A percentile compares a stretch with the other conserved stretches of the same genome.
These are phyloP conservation scores for Ariolimax columbianus DNA, from an alignment of 2,888 invertebrate genomes.

Conservation along the genomic window DNA sequence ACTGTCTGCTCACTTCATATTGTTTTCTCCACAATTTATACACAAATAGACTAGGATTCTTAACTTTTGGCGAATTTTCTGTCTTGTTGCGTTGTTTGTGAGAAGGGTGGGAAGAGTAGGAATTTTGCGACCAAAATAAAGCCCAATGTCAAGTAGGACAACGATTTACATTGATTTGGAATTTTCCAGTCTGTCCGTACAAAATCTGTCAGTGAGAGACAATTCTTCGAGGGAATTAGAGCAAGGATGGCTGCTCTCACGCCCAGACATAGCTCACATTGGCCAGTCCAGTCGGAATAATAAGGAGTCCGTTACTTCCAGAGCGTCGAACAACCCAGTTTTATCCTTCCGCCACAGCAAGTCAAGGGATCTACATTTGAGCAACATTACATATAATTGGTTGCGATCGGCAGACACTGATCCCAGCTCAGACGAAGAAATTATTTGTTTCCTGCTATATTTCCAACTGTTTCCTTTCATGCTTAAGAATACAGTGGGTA, in stretches of 20 bases:
- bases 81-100: neutral
- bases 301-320: constrained; percentile 10
- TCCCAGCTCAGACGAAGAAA: neutral
- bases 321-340: neutral
- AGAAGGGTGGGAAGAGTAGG: neutral
- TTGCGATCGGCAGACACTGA: constrained; percentile 18
- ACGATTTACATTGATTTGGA: neutral
- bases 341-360: constrained; percentile 20
- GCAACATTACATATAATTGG: constrained; percentile 32
- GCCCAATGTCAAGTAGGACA: neutral
- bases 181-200: neutral
- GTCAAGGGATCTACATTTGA: constrained; percentile 21
- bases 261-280: neutral
- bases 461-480: neutral
- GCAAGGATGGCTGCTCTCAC: constrained; percentile 22
- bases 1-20: too few species aligned
- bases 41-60: too few species aligned
- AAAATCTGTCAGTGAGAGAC: neutral
- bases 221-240: constrained; percentile 17
- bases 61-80: too few species aligned
- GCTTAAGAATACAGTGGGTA: neutral
- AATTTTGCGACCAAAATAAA: neutral
- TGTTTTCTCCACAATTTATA: too few species aligned
- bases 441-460: neutral
- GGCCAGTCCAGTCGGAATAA: constrained; percentile 25